Percentiles rank a stretch among this genome's conserved stretches.
Evolutionary conservation across 2,113 vertebrate species (phyloP).

Genomic region (Tragelaphus buxtoni): DNA sequence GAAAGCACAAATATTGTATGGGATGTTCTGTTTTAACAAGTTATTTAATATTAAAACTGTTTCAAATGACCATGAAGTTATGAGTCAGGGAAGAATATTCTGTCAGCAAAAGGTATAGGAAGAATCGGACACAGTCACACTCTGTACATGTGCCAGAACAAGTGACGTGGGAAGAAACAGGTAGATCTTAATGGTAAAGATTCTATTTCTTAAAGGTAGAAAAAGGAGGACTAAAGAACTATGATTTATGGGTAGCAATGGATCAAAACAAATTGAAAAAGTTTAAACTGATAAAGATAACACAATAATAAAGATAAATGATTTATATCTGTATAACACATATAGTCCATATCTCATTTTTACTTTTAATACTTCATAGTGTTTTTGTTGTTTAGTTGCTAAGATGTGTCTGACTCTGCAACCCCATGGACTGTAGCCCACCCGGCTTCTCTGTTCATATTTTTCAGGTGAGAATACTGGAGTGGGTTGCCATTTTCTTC

Average conservation of each 20-base stretch:
- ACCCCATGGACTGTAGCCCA: fast-evolving
- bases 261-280: background rate
- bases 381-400: background rate
- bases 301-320: background rate
- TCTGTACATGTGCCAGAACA: background rate
- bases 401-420: fast-evolving
- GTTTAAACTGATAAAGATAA: background rate
- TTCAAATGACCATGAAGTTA: background rate
- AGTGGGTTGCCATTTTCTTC: background rate
- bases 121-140: background rate
- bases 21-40: background rate
- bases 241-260: no score
- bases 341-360: background rate
- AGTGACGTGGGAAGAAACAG: background rate
- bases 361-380: background rate
- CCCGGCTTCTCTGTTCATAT: background rate
- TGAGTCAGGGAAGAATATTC: background rate
- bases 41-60: background rate
- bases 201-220: background rate
- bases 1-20: background rate
- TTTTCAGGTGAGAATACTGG: background rate
- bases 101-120: background rate
- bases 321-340: background rate
- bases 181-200: background rate
- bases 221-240: background rate